Conservation (phyloP, 2,888 invertebrate genomes). For the Dryadula phaetusa region DNA sequence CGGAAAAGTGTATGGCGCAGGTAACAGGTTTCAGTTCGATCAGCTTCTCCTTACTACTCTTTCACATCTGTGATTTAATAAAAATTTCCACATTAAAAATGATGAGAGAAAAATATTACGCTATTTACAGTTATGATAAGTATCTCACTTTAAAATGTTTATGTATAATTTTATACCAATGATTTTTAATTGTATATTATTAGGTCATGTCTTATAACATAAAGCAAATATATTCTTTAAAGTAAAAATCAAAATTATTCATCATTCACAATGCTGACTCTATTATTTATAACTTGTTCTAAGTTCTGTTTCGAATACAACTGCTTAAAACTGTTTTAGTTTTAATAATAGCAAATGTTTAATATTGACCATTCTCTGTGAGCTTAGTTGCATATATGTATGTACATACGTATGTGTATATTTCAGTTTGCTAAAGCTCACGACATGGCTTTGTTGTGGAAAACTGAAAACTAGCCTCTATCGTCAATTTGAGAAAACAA, state of each 20-base stretch:
- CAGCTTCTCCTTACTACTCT: constrained; percentile 66
- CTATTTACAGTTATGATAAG: no score
- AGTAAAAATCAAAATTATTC: background rate
- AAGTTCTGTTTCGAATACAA: constrained; percentile 10
- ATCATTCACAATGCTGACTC: background rate
- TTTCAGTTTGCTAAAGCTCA: constrained; percentile 29
- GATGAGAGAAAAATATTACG: constrained; percentile 48
- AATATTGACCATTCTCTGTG: constrained; percentile 28
- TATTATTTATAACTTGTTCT: background rate
- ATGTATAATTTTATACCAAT: no score
- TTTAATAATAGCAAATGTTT: constrained; percentile 31
- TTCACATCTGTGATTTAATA: constrained; percentile 75
- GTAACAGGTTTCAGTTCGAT: constrained; percentile 24
- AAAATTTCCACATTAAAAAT: constrained; percentile 80
- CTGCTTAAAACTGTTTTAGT: constrained; percentile 22
- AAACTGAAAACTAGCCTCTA: constrained; percentile 44
- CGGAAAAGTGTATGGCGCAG: background rate
- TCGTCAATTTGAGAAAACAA: constrained; percentile 57
- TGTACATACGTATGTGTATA: background rate
- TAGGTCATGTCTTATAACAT: no score
- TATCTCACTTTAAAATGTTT: no score
- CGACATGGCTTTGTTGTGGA: constrained; percentile 40
- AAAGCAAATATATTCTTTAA: background rate
- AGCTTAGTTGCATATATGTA: constrained; percentile 25
- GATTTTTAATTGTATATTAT: no score